phyloP scores from a whole-genome alignment of 2,797 vertebrate genomes.

The Anniella stebbinsi region DNA sequence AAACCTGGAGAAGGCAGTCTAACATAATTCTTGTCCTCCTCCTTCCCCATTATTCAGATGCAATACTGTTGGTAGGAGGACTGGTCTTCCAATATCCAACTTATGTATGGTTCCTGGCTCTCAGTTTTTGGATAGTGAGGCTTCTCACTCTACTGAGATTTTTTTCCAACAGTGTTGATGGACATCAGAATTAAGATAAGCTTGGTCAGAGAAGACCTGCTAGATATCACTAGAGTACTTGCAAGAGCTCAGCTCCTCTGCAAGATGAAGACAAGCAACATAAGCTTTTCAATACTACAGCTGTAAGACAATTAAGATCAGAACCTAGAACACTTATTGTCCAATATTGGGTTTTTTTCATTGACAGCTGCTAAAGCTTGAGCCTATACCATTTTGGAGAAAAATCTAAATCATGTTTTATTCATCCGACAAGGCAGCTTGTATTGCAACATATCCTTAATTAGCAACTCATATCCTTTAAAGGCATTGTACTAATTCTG shows the following conservation, averaged over 20 bases:
- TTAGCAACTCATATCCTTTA: neutral
- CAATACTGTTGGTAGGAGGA: neutral
- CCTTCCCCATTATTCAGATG: neutral
- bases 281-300: neutral
- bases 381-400: neutral
- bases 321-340: neutral
- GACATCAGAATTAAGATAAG: neutral
- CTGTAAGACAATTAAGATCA: neutral
- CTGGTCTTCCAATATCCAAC: neutral
- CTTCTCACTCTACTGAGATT: neutral
- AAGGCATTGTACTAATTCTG: too few species aligned
- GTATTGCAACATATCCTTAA: neutral
- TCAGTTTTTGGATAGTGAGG: neutral
- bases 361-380: neutral
- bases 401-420: neutral
- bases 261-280: neutral
- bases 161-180: neutral
- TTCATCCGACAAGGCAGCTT: neutral
- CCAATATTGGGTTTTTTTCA: neutral
- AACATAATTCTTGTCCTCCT: neutral
- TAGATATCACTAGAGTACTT: neutral
- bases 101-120: neutral
- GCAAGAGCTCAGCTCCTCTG: neutral
- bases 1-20: neutral
- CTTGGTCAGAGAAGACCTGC: neutral